A percentile compares a stretch with the other conserved stretches of the same genome.
These are phyloP conservation scores for Ormyrus thymus DNA, from an alignment of 2,888 invertebrate genomes.

Conservation along the genomic window DNA sequence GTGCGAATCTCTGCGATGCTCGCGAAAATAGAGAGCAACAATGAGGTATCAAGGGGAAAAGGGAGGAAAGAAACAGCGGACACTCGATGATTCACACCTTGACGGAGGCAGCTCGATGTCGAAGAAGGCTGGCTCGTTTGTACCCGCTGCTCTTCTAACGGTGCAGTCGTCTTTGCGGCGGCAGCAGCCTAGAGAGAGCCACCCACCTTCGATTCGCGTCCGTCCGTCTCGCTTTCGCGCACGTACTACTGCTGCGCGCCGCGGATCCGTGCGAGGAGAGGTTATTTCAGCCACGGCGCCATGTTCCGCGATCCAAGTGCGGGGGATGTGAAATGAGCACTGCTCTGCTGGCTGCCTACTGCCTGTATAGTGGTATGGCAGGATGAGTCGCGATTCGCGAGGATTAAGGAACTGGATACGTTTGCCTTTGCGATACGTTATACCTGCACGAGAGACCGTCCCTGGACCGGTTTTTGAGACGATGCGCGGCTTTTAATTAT, in stretches of 20 bases:
- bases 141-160: slow-evolving; percentile 19
- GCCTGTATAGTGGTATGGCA: too few species aligned
- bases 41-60: background rate
- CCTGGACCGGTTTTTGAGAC: too few species aligned
- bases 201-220: slow-evolving; percentile 33
- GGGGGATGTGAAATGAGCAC: slow-evolving; percentile 1
- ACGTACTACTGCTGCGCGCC: background rate
- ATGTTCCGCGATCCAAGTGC: background rate
- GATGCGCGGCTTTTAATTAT: too few species aligned
- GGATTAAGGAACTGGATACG: too few species aligned
- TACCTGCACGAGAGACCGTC: too few species aligned
- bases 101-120: slow-evolving; percentile 1
- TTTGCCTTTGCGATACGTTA: too few species aligned
- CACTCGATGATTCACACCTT: slow-evolving; percentile 17
- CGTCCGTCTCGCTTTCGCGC: background rate
- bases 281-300: background rate
- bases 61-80: background rate
- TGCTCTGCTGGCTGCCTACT: too few species aligned
- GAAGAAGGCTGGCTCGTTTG: background rate
- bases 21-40: slow-evolving; percentile 10
- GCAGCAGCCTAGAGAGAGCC: background rate
- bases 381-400: too few species aligned
- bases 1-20: background rate
- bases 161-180: background rate
- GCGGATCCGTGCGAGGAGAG: background rate